Percentiles rank a stretch among this genome's conserved stretches.
Evolutionary conservation across 2,113 vertebrate genomes (phyloP).

Genomic region (Sula dactylatra): DNA sequence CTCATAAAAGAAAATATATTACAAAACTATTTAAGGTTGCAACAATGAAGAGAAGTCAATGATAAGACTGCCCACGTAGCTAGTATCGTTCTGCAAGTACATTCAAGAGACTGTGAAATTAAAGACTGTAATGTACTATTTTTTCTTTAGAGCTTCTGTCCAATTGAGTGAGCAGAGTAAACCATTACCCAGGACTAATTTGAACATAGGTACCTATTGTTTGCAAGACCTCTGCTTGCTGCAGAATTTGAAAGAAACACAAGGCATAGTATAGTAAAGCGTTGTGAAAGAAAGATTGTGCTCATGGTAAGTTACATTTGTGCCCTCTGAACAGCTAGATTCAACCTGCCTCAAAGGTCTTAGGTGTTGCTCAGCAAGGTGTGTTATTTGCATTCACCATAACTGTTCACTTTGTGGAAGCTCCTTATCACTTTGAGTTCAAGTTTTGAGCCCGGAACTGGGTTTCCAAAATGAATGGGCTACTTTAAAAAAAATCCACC

Average conservation of each 20-base stretch:
- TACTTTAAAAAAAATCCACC: background rate
- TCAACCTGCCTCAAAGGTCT: background rate
- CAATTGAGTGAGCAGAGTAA: background rate
- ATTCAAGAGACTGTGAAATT: background rate
- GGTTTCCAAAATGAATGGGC: background rate
- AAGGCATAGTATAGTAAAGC: background rate
- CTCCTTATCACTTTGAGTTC: background rate
- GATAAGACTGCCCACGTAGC: accelerated
- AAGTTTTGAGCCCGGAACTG: background rate
- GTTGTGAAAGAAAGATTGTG: background rate
- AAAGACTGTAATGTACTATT: background rate
- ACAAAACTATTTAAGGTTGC: background rate
- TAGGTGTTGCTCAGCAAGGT: background rate
- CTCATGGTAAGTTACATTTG: background rate
- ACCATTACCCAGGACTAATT: background rate
- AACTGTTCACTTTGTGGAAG: background rate
- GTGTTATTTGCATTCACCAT: background rate
- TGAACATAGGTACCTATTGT: background rate
- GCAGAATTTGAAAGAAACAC: background rate
- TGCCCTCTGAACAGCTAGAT: background rate
- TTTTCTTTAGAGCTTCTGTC: background rate
- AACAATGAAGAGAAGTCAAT: background rate
- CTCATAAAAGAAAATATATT: background rate
- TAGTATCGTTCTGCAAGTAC: background rate
- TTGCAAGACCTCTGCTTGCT: background rate